Conservation (phyloP, 2,113 vertebrate species). For the Rhinopomastus cyanomelas region DNA sequence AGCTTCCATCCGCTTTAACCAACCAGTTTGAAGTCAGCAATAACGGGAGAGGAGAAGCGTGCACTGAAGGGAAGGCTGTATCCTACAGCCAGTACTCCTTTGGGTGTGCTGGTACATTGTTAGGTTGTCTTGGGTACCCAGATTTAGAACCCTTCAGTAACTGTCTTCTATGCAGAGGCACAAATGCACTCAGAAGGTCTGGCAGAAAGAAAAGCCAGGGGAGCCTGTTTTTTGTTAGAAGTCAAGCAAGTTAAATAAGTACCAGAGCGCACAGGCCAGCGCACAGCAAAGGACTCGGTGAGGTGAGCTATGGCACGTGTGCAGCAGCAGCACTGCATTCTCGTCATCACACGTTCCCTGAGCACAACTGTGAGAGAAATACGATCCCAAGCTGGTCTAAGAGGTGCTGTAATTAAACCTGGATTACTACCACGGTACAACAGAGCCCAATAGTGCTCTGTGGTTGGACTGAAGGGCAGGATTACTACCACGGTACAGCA, state of each 20-base stretch:
- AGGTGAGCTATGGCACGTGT: background rate
- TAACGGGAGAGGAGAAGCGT: background rate
- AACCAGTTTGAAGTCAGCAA: background rate
- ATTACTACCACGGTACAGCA: constrained; percentile 24
- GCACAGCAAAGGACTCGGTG: background rate
- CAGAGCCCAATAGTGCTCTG: background rate
- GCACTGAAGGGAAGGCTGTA: background rate
- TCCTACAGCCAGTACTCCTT: background rate
- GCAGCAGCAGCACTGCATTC: background rate
- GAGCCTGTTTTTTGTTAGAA: constrained; percentile 41
- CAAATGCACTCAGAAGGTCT: background rate
- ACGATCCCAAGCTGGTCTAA: constrained; percentile 21
- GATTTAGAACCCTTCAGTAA: background rate
- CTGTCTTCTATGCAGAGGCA: background rate
- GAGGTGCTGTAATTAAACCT: constrained; percentile 32
- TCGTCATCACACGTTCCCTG: constrained; percentile 13
- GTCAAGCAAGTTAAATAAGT: constrained; percentile 20
- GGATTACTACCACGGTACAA: constrained; percentile 24
- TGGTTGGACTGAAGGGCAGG: background rate
- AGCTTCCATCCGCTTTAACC: background rate
- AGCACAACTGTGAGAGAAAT: constrained; percentile 9
- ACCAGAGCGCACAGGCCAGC: background rate
- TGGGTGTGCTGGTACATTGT: background rate
- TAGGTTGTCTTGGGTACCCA: background rate
- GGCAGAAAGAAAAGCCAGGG: background rate